Evolutionary conservation across 2,113 vertebrate genomes (phyloP).

Genomic region (Dascyllus trimaculatus): DNA sequence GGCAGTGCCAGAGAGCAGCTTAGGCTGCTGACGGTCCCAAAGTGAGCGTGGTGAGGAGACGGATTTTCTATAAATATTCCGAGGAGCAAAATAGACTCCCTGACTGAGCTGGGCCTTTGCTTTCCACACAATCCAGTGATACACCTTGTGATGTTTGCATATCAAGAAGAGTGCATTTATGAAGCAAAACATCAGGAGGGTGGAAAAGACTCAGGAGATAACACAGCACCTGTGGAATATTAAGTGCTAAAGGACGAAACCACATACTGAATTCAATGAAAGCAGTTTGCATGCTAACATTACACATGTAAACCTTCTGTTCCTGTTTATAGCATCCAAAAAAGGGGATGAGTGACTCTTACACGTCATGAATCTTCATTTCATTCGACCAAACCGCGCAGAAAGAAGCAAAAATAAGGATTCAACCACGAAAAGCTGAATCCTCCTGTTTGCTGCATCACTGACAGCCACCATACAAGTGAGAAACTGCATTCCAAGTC

Average conservation of each 20-base stretch:
- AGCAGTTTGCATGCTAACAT: background rate
- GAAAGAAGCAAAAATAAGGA: slow-evolving; percentile 1
- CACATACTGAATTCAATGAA: too few relatives aligned
- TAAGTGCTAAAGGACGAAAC: background rate
- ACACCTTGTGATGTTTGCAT: slow-evolving; percentile 1
- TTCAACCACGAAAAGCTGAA: background rate
- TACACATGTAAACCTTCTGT: background rate
- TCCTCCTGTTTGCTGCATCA: too few relatives aligned
- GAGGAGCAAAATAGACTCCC: slow-evolving; percentile 71
- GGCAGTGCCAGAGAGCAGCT: slow-evolving; percentile 63
- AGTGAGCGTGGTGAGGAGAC: slow-evolving; percentile 52
- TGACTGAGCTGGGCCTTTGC: too few relatives aligned
- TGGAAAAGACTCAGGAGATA: too few relatives aligned
- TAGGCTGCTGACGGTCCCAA: slow-evolving; percentile 66
- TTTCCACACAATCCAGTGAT: background rate
- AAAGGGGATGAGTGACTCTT: slow-evolving; percentile 1
- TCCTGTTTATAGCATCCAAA: background rate
- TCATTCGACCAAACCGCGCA: slow-evolving; percentile 14
- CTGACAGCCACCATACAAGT: too few relatives aligned
- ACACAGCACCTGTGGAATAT: slow-evolving; percentile 1
- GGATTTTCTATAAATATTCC: slow-evolving; percentile 81
- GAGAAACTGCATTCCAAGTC: slow-evolving; percentile 20
- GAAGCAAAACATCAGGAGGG: background rate
- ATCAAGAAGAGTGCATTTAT: background rate
- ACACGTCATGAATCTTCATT: background rate